Evolutionary conservation across 2,113 vertebrate species (phyloP).

Genomic region (Uropsilus gracilis): DNA sequence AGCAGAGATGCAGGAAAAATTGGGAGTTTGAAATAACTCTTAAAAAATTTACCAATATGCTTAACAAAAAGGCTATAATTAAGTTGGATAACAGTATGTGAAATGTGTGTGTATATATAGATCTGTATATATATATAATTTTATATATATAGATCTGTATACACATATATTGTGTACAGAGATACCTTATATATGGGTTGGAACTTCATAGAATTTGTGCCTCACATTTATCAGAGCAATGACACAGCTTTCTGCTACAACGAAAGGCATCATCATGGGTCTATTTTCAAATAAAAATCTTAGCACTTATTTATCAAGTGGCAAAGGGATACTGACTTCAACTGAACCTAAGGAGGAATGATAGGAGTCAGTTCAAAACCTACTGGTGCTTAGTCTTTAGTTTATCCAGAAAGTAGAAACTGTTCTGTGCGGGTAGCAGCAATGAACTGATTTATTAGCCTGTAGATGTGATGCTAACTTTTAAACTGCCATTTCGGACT

Average conservation of each 20-base stretch:
- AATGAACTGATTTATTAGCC: neutral
- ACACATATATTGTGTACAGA: neutral
- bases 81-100: neutral
- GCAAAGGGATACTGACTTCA: neutral
- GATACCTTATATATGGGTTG: neutral
- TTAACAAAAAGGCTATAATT: neutral
- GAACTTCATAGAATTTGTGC: neutral
- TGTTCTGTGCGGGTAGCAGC: neutral
- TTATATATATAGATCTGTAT: neutral
- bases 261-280: neutral
- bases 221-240: neutral
- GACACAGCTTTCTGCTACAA: neutral
- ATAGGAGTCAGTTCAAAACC: neutral
- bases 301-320: neutral
- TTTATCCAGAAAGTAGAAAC: neutral
- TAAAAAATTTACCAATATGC: neutral
- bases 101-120: neutral
- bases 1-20: neutral
- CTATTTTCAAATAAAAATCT: neutral
- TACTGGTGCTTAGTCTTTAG: neutral
- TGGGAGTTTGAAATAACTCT: neutral
- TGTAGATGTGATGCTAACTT: accelerated
- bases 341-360: neutral
- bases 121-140: neutral
- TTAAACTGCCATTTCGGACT: neutral